phyloP scores from a whole-genome alignment of 1,140 invertebrate genomes.

The Glomeris maerens region DNA sequence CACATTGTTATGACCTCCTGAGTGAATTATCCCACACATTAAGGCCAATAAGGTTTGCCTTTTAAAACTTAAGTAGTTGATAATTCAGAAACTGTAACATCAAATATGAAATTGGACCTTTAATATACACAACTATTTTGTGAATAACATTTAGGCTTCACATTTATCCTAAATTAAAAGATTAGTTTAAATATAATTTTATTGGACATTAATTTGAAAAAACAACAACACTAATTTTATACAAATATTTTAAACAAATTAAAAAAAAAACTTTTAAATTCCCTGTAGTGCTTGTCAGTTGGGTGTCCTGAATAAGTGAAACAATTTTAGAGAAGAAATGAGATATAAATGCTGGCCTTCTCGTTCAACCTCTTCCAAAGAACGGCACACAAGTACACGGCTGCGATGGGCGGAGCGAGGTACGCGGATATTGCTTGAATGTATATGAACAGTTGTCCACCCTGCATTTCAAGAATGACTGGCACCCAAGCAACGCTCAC shows the following conservation, averaged over 20 bases:
- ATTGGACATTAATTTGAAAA: no score
- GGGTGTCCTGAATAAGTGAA: not conserved
- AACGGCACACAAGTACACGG: constrained; percentile 35
- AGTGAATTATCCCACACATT: no score
- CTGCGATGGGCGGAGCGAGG: constrained; percentile 37
- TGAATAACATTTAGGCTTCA: no score
- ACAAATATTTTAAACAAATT: not conserved
- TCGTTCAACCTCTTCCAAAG: constrained; percentile 36
- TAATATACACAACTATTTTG: no score
- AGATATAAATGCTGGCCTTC: constrained; percentile 15
- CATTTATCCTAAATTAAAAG: no score
- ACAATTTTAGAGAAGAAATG: not conserved
- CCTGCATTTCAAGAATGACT: constrained; percentile 35
- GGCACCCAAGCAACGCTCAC: constrained; percentile 39
- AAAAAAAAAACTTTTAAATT: not conserved
- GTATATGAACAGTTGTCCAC: constrained; percentile 39
- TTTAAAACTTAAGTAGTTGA: no score
- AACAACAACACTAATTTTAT: not conserved
- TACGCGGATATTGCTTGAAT: constrained; percentile 37
- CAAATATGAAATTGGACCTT: no score
- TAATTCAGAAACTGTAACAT: no score
- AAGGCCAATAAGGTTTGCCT: no score
- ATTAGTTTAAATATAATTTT: no score
- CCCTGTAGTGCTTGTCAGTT: not conserved
- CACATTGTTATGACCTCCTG: no score